Base-by-base conservation (phyloP, 1,140 invertebrate species). In the Odontomachus brunneus region DNA sequence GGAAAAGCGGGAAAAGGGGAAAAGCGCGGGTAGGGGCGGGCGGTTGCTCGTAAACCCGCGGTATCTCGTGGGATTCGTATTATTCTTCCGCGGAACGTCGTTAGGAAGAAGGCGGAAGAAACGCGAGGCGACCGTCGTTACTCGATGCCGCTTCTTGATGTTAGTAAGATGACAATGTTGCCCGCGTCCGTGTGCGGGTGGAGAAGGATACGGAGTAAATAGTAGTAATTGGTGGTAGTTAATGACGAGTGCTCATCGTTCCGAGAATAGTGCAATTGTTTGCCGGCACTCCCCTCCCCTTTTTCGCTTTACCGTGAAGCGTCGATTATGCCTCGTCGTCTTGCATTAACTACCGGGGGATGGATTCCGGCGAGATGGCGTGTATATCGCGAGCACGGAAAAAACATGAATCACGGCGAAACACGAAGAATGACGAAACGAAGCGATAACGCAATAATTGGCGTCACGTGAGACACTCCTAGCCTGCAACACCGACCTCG, bases 51-150 rank as follows among this genome's bases (percentile, higher is more conserved):
- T 76, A 78, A 88, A 75, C 78, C 73, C 59, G 24, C 71, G 85
- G 82, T 62, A 76, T 60, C 84, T 85, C 74, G 51, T 60, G 84
- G 80, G 80, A 83, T 85, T 88, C 66, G 87, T 83, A 88, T 88
- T 85, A 88, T 88, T 82, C 85, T 87, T 85, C 74, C 51, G 55
- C 60, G 55, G 53, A 85, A 80, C 80, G 59, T 88, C 63, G 85
- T 88, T 88, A 73, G 71, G 62, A 49, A 22, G 62, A 65, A 55
- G 12, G 17, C 62, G 51, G 19, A 66, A 60, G 59, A 67, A 72
- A 49, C 24, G n/a, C n/a, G 22, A 17, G 22, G n/a, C 17, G 15
- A n/a, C 19, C 44, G 48, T 29, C 48, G 62, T 72, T 71, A 72
- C 53, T 53, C 49, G 44, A 24, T 60, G 65, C 51, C 55, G 15